Evolutionary conservation across 2,113 vertebrate species (phyloP).

Genomic region (Gasterosteus nipponicus): DNA sequence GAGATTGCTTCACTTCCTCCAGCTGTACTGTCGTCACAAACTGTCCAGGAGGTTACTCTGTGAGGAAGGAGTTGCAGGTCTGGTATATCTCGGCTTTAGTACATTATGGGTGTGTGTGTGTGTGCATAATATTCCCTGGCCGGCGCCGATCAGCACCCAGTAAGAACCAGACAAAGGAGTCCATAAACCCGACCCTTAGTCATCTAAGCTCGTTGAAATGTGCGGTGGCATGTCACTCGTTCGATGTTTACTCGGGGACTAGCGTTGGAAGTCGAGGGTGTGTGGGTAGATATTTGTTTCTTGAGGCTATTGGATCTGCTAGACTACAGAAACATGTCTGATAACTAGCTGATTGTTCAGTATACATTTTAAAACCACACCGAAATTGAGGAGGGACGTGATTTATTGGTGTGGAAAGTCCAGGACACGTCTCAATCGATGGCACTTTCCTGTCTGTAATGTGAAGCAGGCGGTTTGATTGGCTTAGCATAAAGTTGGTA

Average conservation of each 20-base stretch:
- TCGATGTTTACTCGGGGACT: constrained; percentile 65
- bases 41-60: constrained; percentile 50
- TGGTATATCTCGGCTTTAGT: constrained; percentile 28
- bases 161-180: constrained; percentile 51
- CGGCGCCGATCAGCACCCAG: constrained; percentile 42
- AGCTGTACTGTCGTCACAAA: constrained; percentile 62
- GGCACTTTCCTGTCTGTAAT: not conserved
- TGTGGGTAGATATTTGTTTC: constrained; percentile 68
- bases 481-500: not conserved
- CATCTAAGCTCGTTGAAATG: constrained; percentile 58
- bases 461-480: not conserved
- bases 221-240: constrained; percentile 48
- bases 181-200: constrained; percentile 68
- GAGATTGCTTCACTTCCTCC: constrained; percentile 69
- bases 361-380: not conserved
- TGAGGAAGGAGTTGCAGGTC: constrained; percentile 67
- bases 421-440: not conserved
- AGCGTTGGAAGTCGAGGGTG: constrained; percentile 60
- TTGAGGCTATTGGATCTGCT: constrained; percentile 58
- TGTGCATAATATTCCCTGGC: constrained; percentile 35
- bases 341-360: constrained; percentile 21
- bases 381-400: not conserved
- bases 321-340: constrained; percentile 12
- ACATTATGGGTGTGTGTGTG: constrained; percentile 10
- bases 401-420: not conserved